Conservation (phyloP, 2,888 invertebrate species). For the Noctua pronuba region DNA sequence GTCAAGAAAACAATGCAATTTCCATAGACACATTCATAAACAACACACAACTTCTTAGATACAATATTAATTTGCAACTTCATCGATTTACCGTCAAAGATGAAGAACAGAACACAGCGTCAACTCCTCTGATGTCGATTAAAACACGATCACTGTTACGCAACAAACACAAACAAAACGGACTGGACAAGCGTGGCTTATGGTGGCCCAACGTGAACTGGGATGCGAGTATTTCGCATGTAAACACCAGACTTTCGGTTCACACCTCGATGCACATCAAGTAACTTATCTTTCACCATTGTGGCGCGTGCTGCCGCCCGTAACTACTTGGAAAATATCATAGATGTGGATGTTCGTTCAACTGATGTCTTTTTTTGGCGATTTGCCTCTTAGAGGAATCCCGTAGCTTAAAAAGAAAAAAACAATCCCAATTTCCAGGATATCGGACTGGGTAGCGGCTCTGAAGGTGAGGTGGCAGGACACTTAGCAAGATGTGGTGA, state of each 20-base stretch:
- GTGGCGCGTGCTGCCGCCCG: constrained; percentile 86
- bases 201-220: constrained; percentile 85
- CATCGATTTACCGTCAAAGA: constrained; percentile 64
- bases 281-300: constrained; percentile 91
- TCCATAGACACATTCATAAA: constrained; percentile 9
- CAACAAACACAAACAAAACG: constrained; percentile 67
- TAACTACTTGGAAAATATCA: constrained; percentile 72
- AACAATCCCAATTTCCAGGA: neutral
- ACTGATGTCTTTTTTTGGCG: constrained; percentile 3
- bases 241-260: constrained; percentile 90
- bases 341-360: constrained; percentile 75
- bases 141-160: constrained; percentile 63
- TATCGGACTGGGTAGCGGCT: neutral
- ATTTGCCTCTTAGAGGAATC: constrained; percentile 50
- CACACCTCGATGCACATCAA: constrained; percentile 90
- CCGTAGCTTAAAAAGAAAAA: no score
- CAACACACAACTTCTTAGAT: constrained; percentile 12
- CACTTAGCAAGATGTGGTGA: neutral
- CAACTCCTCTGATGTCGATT: constrained; percentile 54
- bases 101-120: constrained; percentile 57
- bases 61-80: neutral
- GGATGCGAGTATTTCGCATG: constrained; percentile 87
- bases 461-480: neutral
- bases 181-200: constrained; percentile 80
- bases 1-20: constrained; percentile 36